These are phyloP conservation scores for Galago senegalensis DNA, from an alignment of 2,797 vertebrate species.

Conservation along the genomic window DNA sequence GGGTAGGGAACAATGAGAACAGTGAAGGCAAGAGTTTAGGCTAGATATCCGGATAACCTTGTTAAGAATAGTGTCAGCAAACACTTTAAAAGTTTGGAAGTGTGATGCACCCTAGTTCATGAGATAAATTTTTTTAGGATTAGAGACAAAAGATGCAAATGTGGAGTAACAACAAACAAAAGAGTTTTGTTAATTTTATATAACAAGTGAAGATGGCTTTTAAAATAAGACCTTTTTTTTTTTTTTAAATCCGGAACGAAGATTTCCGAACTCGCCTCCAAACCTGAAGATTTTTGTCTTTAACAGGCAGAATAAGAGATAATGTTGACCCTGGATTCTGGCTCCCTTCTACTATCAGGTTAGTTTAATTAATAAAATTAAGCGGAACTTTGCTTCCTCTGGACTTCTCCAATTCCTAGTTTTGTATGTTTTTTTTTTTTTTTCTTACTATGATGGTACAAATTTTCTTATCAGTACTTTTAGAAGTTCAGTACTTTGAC, in stretches of 20 bases:
- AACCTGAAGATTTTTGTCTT: background rate
- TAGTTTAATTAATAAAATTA: slow-evolving; percentile 47
- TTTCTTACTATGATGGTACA: background rate
- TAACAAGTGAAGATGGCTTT: background rate
- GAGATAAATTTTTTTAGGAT: background rate
- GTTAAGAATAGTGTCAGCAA: background rate
- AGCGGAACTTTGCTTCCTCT: background rate
- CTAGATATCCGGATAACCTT: background rate
- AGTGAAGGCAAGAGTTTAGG: background rate
- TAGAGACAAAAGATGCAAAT: background rate
- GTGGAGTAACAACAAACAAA: background rate
- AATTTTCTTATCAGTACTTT: background rate
- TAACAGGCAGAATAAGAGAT: background rate
- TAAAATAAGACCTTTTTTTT: background rate
- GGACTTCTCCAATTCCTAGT: background rate
- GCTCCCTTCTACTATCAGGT: background rate
- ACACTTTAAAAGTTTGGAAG: background rate
- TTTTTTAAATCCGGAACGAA: background rate
- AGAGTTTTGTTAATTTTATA: background rate
- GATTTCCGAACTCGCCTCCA: background rate
- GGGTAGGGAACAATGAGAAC: background rate
- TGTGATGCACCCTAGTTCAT: background rate
- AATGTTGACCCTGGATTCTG: background rate
- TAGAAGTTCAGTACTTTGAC: background rate
- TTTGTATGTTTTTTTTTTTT: background rate